Percentiles rank a stretch among this genome's conserved stretches.
phyloP scores from a whole-genome alignment of 2,888 invertebrate genomes.

The Eupeodes latifasciatus region DNA sequence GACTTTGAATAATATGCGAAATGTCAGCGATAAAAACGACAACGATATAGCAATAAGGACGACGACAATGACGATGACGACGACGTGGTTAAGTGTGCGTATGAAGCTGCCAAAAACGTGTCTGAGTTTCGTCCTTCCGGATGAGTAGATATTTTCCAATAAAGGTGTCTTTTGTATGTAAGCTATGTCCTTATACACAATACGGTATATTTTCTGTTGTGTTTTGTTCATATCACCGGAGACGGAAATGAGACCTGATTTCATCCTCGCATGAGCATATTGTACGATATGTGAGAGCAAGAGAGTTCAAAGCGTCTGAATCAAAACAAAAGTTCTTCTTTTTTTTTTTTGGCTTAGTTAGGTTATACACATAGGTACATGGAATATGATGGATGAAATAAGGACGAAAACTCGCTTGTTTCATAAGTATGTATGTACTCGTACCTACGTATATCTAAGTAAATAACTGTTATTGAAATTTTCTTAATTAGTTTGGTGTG shows the following conservation, averaged over 20 bases:
- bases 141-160: constrained; percentile 42
- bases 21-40: not conserved
- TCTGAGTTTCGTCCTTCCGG: constrained; percentile 34
- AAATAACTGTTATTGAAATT: constrained; percentile 17
- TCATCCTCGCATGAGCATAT: constrained; percentile 13
- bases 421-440: not conserved
- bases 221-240: too few species aligned
- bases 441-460: too few species aligned
- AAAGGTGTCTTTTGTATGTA: constrained; percentile 3
- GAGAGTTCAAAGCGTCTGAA: not conserved
- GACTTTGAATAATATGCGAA: not conserved
- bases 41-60: too few species aligned
- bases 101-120: constrained; percentile 46
- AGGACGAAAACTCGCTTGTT: not conserved
- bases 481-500: constrained; percentile 66
- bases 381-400: constrained; percentile 4
- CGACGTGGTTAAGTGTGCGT: constrained; percentile 60
- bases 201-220: not conserved
- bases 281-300: not conserved
- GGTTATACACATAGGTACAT: not conserved
- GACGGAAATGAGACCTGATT: constrained; percentile 23
- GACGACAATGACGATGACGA: not conserved
- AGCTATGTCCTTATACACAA: not conserved
- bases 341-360: not conserved
- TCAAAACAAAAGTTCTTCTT: constrained; percentile 8